A percentile compares a stretch with the other conserved stretches of the same genome.
phyloP scores from a whole-genome alignment of 1,140 invertebrate genomes.

The Macrostomum lignano region DNA sequence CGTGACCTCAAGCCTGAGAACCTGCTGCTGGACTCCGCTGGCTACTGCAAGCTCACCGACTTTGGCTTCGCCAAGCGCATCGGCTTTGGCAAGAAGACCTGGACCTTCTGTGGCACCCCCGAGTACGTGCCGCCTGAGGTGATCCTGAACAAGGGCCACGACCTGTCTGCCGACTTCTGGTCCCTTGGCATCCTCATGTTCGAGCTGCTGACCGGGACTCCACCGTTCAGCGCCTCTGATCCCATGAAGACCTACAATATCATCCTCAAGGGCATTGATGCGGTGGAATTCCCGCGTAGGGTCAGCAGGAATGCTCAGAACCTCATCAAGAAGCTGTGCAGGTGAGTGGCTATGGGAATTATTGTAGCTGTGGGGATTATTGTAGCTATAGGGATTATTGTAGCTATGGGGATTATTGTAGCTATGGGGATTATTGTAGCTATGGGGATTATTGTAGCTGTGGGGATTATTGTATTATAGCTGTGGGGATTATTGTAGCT shows the following conservation, averaged over 20 bases:
- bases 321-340: slow-evolving; percentile 28
- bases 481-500: too few species aligned
- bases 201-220: slow-evolving; percentile 49
- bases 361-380: too few species aligned
- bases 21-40: slow-evolving; percentile 55
- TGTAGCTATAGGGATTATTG: too few species aligned
- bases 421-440: too few species aligned
- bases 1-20: slow-evolving; percentile 92
- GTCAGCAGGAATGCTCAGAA: slow-evolving; percentile 20
- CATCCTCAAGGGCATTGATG: slow-evolving; percentile 89
- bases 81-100: slow-evolving; percentile 46
- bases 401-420: too few species aligned
- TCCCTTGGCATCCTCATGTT: slow-evolving; percentile 96
- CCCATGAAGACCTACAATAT: slow-evolving; percentile 99
- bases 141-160: slow-evolving; percentile 67
- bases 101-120: slow-evolving; percentile 87
- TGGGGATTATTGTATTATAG: too few species aligned
- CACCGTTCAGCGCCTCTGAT: slow-evolving; percentile 74
- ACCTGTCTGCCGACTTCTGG: slow-evolving; percentile 96
- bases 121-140: slow-evolving; percentile 35
- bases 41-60: slow-evolving; percentile 81
- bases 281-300: slow-evolving; percentile 33
- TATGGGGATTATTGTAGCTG: too few species aligned
- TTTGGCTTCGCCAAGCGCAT: slow-evolving; percentile 72
- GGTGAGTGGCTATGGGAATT: too few species aligned